phyloP scores from a whole-genome alignment of 2,888 invertebrate species.

The Tipula helvola region DNA sequence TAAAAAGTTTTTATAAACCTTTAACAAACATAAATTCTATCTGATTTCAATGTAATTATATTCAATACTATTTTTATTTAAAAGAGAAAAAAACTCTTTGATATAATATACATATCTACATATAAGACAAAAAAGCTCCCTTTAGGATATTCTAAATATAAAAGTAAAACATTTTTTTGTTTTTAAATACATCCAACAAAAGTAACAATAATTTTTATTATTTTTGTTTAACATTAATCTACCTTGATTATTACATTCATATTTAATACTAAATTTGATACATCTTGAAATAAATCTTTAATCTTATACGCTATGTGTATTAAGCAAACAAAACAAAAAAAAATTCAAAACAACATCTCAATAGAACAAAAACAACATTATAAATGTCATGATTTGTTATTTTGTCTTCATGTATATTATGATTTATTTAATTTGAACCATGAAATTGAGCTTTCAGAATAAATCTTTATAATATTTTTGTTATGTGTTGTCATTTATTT shows the following conservation, averaged over 20 bases:
- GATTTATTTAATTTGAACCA: not conserved
- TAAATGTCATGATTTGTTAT: not conserved
- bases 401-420: not conserved
- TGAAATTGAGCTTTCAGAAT: not conserved
- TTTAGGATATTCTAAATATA: not conserved
- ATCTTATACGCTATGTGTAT: not conserved
- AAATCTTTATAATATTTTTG: not conserved
- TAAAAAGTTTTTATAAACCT: not conserved
- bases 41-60: not conserved
- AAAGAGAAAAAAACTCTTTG: not conserved
- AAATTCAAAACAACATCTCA: not conserved
- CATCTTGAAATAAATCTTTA: not conserved
- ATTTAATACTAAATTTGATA: not conserved
- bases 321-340: not conserved
- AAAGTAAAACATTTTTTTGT: not conserved
- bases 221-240: not conserved
- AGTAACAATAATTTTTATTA: not conserved
- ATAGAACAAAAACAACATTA: not conserved
- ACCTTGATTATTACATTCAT: not conserved
- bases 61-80: not conserved
- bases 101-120: not conserved
- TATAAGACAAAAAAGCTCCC: not conserved
- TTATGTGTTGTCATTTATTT: not conserved
- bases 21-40: not conserved
- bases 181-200: not conserved